Evolutionary conservation across 2,797 vertebrate species (phyloP).

Genomic region (Lepilemur ruficaudatus): DNA sequence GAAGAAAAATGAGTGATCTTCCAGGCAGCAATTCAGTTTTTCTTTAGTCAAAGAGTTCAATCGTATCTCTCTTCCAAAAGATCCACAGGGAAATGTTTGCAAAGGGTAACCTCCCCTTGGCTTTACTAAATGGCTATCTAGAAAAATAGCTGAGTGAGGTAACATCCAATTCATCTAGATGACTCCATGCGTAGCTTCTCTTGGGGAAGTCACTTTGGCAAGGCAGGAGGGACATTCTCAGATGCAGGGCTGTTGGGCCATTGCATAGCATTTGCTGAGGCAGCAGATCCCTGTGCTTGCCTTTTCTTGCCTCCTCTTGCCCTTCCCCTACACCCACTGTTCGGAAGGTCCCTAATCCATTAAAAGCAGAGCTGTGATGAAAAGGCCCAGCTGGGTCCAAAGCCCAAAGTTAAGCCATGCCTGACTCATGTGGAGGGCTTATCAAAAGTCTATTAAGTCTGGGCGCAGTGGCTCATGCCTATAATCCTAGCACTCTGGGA

Average conservation of each 20-base stretch:
- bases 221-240: neutral
- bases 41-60: slow-evolving; percentile 46
- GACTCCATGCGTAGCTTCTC: neutral
- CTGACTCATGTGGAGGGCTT: neutral
- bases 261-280: neutral
- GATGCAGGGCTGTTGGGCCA: neutral
- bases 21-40: slow-evolving; percentile 27
- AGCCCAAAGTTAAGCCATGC: neutral
- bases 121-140: slow-evolving; percentile 10
- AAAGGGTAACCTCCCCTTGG: neutral
- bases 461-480: too few relatives aligned
- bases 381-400: neutral
- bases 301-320: neutral
- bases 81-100: slow-evolving; percentile 17
- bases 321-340: neutral
- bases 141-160: slow-evolving; percentile 16
- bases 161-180: neutral
- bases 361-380: neutral
- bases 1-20: slow-evolving; percentile 67
- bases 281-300: neutral
- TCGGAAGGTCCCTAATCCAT: neutral
- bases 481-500: too few relatives aligned
- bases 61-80: slow-evolving; percentile 41
- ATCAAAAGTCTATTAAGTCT: neutral
- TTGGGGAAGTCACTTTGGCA: neutral